phyloP scores from a whole-genome alignment of 2,113 vertebrate genomes.

The Myanophis thanlyinensis region DNA sequence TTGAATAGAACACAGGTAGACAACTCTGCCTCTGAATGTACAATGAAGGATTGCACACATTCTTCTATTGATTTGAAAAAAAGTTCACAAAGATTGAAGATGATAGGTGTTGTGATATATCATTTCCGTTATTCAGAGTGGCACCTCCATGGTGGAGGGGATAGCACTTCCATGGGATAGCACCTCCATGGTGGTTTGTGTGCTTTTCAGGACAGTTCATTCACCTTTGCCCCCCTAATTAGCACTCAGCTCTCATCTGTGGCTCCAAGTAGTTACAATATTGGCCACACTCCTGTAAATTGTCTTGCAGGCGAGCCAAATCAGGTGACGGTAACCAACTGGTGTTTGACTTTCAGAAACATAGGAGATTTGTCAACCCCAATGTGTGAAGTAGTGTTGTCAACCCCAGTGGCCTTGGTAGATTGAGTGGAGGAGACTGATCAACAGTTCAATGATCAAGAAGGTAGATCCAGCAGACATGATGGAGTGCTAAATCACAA shows the following conservation, averaged over 20 bases:
- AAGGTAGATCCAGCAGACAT: not conserved
- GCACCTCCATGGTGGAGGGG: not conserved
- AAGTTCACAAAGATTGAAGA: not conserved
- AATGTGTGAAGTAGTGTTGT: not conserved
- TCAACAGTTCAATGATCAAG: not conserved
- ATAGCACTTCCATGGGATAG: not conserved
- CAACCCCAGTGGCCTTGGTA: not conserved
- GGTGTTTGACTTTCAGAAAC: not conserved
- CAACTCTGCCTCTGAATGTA: not conserved
- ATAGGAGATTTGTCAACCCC: not conserved
- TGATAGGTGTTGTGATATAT: not conserved
- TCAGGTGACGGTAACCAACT: not conserved
- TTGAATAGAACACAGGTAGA: not conserved
- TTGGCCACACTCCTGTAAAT: not conserved
- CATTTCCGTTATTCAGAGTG: not conserved
- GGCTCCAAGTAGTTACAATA: not conserved
- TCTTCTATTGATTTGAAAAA: not conserved
- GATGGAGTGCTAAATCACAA: not conserved
- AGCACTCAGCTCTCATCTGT: not conserved
- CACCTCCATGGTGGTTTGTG: not conserved
- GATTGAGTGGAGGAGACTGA: not conserved
- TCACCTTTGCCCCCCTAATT: not conserved
- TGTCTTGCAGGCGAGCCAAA: not conserved
- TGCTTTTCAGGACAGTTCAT: not conserved
- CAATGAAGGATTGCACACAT: not conserved